These are phyloP conservation scores for Octodonta nipae DNA, from an alignment of 2,888 invertebrate species.

Conservation along the genomic window DNA sequence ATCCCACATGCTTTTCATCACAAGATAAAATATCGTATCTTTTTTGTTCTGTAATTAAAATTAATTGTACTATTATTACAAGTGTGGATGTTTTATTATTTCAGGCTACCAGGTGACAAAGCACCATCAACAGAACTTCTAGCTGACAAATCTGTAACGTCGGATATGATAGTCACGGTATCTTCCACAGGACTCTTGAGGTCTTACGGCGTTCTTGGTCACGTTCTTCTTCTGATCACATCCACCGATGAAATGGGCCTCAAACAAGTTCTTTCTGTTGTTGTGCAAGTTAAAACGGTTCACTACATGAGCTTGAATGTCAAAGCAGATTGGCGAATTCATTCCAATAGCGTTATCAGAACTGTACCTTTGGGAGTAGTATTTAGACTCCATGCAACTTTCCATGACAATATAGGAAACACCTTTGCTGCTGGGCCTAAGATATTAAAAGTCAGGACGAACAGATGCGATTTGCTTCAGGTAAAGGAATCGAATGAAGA, in stretches of 20 bases:
- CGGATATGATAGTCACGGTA: constrained; percentile 25
- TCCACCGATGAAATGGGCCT: constrained; percentile 41
- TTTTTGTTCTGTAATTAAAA: too few species aligned
- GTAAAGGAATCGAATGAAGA: constrained; percentile 37
- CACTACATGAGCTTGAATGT: constrained; percentile 36
- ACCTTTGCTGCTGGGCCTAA: constrained; percentile 40
- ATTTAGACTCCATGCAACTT: constrained; percentile 37
- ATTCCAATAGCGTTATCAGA: constrained; percentile 19
- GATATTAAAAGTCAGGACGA: constrained; percentile 37
- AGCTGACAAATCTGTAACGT: constrained; percentile 19
- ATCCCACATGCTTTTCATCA: too few species aligned
- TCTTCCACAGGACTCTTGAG: constrained; percentile 27
- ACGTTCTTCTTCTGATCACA: constrained; percentile 34
- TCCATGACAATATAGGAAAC: constrained; percentile 43
- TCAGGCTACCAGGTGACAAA: constrained; percentile 20
- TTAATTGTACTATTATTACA: too few species aligned
- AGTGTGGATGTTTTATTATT: too few species aligned
- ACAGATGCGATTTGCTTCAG: constrained; percentile 34
- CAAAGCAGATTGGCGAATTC: constrained; percentile 27
- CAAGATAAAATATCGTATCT: too few species aligned
- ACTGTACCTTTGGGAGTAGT: constrained; percentile 40
- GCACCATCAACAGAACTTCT: constrained; percentile 18
- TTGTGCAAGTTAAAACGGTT: constrained; percentile 39
- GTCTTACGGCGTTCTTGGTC: constrained; percentile 32
- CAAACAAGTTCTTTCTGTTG: constrained; percentile 38